A percentile compares a stretch with the other conserved stretches of the same genome.
Conservation (phyloP, 1,140 invertebrate species). For the Megalopta genalis region DNA sequence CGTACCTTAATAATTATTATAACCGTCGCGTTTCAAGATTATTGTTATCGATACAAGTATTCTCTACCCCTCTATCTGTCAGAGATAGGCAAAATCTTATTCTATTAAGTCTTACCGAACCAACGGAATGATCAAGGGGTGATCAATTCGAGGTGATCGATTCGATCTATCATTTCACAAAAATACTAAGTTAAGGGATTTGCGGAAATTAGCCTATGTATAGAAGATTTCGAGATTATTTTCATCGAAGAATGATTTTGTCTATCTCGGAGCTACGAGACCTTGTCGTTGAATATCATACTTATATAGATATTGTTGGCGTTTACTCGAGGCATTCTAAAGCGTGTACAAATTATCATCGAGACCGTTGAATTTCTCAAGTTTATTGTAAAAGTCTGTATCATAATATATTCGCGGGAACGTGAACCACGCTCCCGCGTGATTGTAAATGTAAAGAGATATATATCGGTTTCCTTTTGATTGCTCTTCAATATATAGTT, state of each 20-base stretch:
- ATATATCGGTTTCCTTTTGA: conserved; percentile 9
- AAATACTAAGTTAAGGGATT: no score
- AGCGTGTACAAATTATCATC: conserved; percentile 26
- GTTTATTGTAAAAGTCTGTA: conserved; percentile 33
- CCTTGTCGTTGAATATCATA: conserved; percentile 1
- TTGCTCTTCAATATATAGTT: not conserved
- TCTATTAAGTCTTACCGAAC: no score
- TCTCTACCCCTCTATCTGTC: conserved; percentile 6
- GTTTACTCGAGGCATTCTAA: conserved; percentile 25
- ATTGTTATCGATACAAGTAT: conserved; percentile 39
- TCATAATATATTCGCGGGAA: conserved; percentile 14
- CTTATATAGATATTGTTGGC: not conserved
- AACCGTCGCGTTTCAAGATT: conserved; percentile 34
- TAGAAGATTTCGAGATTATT: no score
- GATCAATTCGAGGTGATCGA: no score
- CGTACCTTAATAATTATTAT: conserved; percentile 69
- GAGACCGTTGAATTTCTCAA: conserved; percentile 42
- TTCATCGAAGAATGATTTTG: not conserved
- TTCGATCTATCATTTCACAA: no score
- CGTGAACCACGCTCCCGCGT: not conserved
- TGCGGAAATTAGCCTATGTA: no score
- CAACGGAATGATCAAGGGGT: no score
- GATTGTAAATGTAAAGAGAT: conserved; percentile 1
- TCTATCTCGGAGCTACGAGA: conserved; percentile 2
- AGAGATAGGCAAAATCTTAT: no score